phyloP scores from a whole-genome alignment of 2,888 invertebrate species.

The Rhagium mordax region DNA sequence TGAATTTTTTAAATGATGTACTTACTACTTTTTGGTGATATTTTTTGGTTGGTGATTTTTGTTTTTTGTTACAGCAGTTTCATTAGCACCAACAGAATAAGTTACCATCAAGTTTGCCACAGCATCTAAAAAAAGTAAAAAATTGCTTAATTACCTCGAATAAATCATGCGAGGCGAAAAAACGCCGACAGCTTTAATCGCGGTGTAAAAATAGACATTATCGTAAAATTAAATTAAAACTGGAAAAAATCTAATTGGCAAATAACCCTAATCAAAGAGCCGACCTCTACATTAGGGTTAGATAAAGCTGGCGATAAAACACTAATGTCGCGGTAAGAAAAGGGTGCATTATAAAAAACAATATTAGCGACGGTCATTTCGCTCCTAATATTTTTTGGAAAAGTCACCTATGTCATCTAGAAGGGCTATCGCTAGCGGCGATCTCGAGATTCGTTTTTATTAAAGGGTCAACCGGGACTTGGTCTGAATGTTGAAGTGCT shows the following conservation, averaged over 20 bases:
- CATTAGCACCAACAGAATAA: background rate
- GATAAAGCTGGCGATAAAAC: conserved; percentile 18
- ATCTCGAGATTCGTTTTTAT: conserved; percentile 11
- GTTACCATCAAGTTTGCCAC: background rate
- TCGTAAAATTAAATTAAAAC: conserved; percentile 15
- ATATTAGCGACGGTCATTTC: conserved; percentile 23
- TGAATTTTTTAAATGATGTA: background rate
- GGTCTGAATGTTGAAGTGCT: background rate
- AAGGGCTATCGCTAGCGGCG: conserved; percentile 25
- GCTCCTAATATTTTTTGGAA: conserved; percentile 21
- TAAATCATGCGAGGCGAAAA: background rate
- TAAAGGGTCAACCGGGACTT: conserved; percentile 7
- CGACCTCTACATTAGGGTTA: background rate
- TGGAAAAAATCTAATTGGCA: conserved; percentile 15
- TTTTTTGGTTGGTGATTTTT: no score
- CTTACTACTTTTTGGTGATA: background rate
- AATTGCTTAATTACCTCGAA: background rate
- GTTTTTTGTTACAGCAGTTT: no score
- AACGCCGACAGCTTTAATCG: background rate
- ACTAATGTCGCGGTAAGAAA: conserved; percentile 2
- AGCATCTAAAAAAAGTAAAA: background rate
- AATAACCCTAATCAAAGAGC: conserved; percentile 10
- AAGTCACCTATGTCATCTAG: conserved; percentile 27
- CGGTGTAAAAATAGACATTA: conserved; percentile 17
- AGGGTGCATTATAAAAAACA: background rate